Evolutionary conservation across 2,113 vertebrate species (phyloP), one percentile per base, ranked within the genome.

Genomic region (Vulpes vulpes): DNA sequence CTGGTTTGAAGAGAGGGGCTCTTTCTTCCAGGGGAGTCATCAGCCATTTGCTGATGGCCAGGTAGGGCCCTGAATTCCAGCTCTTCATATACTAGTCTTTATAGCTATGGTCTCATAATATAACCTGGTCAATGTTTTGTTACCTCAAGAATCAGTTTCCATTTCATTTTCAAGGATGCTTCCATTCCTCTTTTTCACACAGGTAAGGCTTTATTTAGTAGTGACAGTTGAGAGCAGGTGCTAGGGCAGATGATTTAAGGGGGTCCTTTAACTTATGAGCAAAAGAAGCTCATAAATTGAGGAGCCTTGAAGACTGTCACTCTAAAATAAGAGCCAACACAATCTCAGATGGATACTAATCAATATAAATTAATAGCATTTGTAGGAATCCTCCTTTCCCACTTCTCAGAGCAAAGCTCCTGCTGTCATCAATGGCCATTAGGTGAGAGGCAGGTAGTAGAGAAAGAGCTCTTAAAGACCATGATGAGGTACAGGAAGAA

Each of bases 391-490:
- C 16, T 92, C 65, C n/a, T 64, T 95, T 67, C 15, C 65, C 15
- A 30, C 60, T 59, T 69, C 74, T 94, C 35, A 62, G 35, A n/a
- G 23, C 55, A 64, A 55, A 93, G 25, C 27, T 67, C 8, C 49
- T 15, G 10, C 38, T 76, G 19, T 12, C 11, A 19, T 49, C 11
- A 59, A 22, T 96, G 96, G 92, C 89, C 49, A 84, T 94, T 93
- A 67, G 96, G 62, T 88, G 94, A 95, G 83, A 97, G 92, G 95
- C 87, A 94, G 80, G 71, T 94, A 79, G 89, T 94, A 95, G 90
- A 71, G 62, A 97, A 98, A 67, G 95, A 91, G 30, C 81, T 23
- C 95, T 35, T 89, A 94, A 98, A 96, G 85, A 86, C 49, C 62
- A 64, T 67, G 8, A 93, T 97, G 91, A 94, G 89, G 69, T 92